Evolutionary conservation across 2,113 vertebrate genomes (phyloP).

Genomic region (Odocoileus virginianus): DNA sequence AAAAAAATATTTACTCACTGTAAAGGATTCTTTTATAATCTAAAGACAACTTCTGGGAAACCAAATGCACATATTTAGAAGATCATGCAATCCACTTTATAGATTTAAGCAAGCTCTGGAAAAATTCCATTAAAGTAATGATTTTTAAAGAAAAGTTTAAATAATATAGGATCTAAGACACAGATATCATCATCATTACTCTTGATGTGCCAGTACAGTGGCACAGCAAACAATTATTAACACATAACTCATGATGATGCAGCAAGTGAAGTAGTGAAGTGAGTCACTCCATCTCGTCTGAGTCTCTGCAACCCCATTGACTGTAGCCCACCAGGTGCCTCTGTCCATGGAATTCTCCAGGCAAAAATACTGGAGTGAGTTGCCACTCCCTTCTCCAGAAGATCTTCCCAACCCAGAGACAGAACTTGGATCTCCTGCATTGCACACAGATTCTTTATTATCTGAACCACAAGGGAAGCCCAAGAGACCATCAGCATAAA

Average conservation of each 20-base stretch:
- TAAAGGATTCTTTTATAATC: not conserved
- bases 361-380: not conserved
- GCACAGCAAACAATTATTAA: slow-evolving; percentile 40
- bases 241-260: not conserved
- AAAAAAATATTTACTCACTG: not conserved
- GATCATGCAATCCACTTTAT: not conserved
- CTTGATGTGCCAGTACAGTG: not conserved
- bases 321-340: not conserved
- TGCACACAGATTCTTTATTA: not conserved
- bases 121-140: not conserved
- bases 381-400: not conserved
- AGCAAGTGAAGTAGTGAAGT: not conserved
- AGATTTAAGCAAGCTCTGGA: not conserved
- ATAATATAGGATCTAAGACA: not conserved
- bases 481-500: not conserved
- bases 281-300: not conserved
- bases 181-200: not conserved
- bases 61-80: not conserved
- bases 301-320: not conserved
- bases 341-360: not conserved
- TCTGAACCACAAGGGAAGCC: not conserved
- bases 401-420: not conserved
- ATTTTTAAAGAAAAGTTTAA: not conserved
- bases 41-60: not conserved
- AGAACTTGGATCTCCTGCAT: not conserved